These are phyloP conservation scores for Melanotaenia nigrans DNA, from an alignment of 2,797 vertebrate genomes.

Conservation along the genomic window DNA sequence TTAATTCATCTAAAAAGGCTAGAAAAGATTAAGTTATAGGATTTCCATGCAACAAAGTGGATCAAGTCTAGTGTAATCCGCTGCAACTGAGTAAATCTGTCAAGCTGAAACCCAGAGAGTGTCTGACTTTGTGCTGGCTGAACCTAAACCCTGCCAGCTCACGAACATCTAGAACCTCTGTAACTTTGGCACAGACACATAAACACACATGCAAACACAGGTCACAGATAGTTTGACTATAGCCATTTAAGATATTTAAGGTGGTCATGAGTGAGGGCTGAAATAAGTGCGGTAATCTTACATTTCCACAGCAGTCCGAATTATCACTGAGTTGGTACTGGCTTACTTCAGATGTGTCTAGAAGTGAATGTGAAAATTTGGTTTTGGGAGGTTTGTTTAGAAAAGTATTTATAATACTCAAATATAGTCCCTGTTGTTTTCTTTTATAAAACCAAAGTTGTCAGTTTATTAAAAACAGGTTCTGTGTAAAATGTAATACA, in stretches of 20 bases:
- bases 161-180: slow-evolving; percentile 29
- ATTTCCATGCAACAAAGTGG: slow-evolving; percentile 30
- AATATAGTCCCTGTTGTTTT: slow-evolving; percentile 1
- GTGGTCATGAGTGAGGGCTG: slow-evolving; percentile 28
- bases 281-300: slow-evolving; percentile 25
- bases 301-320: slow-evolving; percentile 35
- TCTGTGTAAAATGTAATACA: neutral
- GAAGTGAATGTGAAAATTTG: slow-evolving; percentile 24
- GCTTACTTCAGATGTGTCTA: slow-evolving; percentile 44
- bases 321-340: slow-evolving; percentile 49
- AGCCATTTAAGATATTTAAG: slow-evolving; percentile 37
- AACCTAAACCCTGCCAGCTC: slow-evolving; percentile 47
- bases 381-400: slow-evolving; percentile 34
- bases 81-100: slow-evolving; percentile 35
- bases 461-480: slow-evolving; percentile 1
- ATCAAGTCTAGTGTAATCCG: slow-evolving; percentile 42
- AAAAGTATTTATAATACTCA: slow-evolving; percentile 46
- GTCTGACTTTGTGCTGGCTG: slow-evolving; percentile 36
- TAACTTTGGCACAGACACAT: slow-evolving; percentile 17
- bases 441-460: neutral
- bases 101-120: slow-evolving; percentile 45
- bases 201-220: neutral
- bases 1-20: slow-evolving; percentile 11
- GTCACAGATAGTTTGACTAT: slow-evolving; percentile 24
- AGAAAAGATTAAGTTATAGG: neutral